Evolutionary conservation across 2,113 vertebrate genomes (phyloP), one percentile per base, ranked within the genome.

Genomic region (Paramisgurnus dabryanus): DNA sequence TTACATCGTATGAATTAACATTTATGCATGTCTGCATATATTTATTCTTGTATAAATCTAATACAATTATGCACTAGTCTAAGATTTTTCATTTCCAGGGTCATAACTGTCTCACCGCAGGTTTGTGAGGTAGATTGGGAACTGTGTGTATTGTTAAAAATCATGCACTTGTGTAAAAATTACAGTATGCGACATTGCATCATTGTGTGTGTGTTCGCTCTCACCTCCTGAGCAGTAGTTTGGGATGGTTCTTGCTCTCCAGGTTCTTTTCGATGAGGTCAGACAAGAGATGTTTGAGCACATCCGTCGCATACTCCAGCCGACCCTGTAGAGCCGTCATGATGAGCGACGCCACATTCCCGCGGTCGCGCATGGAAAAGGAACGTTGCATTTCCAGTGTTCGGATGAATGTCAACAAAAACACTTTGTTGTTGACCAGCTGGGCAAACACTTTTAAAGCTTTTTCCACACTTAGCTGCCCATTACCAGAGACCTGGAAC

Each of bases 201-300:
- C 27, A 34, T 34, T 58, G 65, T 40, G 45, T 7, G 6, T 47
- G 45, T 8, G 45, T 49, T 49, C n/a, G 61, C 34, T 0, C 83
- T 80, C 65, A 98, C 98, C 97, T 98, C 88, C 98, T 94, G 83
- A 99, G 92, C 17, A 99, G 95, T 85, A 99, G 95, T 67, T 99
- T 99, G 83, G 98, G 98, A 77, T 99, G 98, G 90, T 99, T 99
- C 91, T 98, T 98, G 92, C 97, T 99, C 86, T 99, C 98, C 89
- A 99, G 92, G 92, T 99, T 99, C 91, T 96, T 96, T 79, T 97
- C 96, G 5, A 99, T 99, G 89, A 99, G 96, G 91, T 99, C 98
- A 0, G 96, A 97, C 39, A 99, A 93, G 76, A 99, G 93, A 89
- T 99, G 98, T 80, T 99, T 99, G 34, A 99, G 95, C 53, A 99